Base-by-base conservation (phyloP, 1,140 invertebrate species). In the Nephotettix cincticeps region DNA sequence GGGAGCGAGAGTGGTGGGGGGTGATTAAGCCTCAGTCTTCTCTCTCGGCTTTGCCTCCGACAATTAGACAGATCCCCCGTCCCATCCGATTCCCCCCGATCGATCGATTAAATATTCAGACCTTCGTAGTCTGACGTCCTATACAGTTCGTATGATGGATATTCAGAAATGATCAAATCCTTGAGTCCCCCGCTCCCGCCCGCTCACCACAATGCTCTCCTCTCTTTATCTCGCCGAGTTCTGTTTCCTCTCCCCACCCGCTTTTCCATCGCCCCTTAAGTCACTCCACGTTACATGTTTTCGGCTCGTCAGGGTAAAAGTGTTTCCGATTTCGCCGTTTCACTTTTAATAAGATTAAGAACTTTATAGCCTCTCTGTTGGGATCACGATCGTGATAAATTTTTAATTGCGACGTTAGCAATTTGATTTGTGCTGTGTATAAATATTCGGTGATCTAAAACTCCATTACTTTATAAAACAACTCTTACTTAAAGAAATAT, bases 21-120 rank as follows among this genome's bases (percentile, higher is more conserved):
- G 70, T 76, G 75, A 76, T 76, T 76, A 76, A 76, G 73, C 71
- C 66, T 73, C 73, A 72, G 73, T 72, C 71, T 74, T 73, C 70
- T 63, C 70, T 72, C 45, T 68, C 70, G 65, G 68, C 70, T 70
- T 71, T 69, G 73, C 69, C 71, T 66, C 73, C 74, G 73, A 76
- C 75, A 76, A 76, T 76, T 76, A 76, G 75, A 75, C 75, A 74
- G 73, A 75, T 76, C 32, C 68, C 58, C 65, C 73, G 32, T 66
- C 65, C 61, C 51, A 21, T 69, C 70, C 54, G 23, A 47, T 45
- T 43, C 67, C 70, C 61, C 69, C 61, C 69, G 66, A 73, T 73
- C 72, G 69, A 74, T 74, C 69, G 73, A 74, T 74, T 74, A 68
- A 72, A 72, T 74, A 70, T 74, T 72, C 73, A 67, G 64, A 43